Evolutionary conservation across 2,888 invertebrate species (phyloP), one percentile per base, ranked within the genome.

Genomic region (Cacoxenus indagator): DNA sequence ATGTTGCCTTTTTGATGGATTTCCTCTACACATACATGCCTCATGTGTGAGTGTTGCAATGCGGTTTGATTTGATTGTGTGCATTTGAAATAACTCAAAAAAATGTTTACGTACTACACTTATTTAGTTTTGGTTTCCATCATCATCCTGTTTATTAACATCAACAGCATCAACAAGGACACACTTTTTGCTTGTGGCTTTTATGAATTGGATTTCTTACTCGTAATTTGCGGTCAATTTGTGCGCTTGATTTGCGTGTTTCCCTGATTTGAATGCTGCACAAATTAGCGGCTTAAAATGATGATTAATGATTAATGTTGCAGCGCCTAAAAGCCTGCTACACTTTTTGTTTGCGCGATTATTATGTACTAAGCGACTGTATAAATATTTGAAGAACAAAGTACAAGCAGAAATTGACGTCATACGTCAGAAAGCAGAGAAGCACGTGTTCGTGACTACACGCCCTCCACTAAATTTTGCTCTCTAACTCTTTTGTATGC

Each of bases 161-260:
- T n/a, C n/a, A n/a, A n/a, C n/a, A n/a, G n/a, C n/a, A 37, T 5
- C 37, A 37, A 37, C 19, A 51, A 4, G 3, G 22, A 51, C 19
- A 51, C 11, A 51, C 17, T 48, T 48, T 6, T 24, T 22, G 14
- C 26, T 22, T 54, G 54, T 62, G 51, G 31, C 26, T 65, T 61
- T 54, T 65, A 48, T 54, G 37, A 48, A 29, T 51, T 46, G 26
- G 27, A 64, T 64, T 64, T 48, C 19, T 27, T 17, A 22, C 51
- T 22, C 19, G 46, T 57, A 62, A 65, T 70, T 54, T 70, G 55
- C 24, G 65, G 69, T 64, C 64, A 57, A 71, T 71, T 64, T 48
- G 24, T 55, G 57, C 64, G 57, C 65, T 61, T 67, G 65, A 11
- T 37, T 37, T 37, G 22, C 19, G 9, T 51, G 1, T n/a, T 37